These are phyloP conservation scores for Podarcis siculus DNA, from an alignment of 2,797 vertebrate genomes.

Conservation along the genomic window DNA sequence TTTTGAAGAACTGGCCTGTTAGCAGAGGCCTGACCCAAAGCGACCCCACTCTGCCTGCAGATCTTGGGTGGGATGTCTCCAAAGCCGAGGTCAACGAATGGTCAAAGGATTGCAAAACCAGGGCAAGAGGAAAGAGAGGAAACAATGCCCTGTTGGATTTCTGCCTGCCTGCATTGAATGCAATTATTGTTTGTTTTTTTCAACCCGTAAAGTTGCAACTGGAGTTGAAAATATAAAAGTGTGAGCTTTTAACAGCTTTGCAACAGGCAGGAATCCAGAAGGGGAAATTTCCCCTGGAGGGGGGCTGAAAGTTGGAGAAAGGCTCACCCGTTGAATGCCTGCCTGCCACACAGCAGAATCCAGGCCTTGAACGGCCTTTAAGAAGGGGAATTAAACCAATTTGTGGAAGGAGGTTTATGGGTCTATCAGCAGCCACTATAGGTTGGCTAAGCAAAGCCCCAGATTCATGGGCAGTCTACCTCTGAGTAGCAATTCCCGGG, in stretches of 20 bases:
- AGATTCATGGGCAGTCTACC: not conserved
- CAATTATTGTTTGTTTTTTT: not conserved
- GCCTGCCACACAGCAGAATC: not conserved
- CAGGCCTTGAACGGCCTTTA: too few species aligned
- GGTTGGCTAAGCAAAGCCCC: too few species aligned
- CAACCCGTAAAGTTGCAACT: not conserved
- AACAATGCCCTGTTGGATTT: not conserved
- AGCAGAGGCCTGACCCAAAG: constrained; percentile 25
- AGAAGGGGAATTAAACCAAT: too few species aligned
- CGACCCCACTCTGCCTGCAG: constrained; percentile 27
- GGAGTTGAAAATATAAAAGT: not conserved
- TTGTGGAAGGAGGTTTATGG: too few species aligned
- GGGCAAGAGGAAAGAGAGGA: not conserved
- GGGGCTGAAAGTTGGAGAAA: not conserved
- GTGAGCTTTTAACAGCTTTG: not conserved
- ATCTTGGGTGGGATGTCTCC: constrained; percentile 35
- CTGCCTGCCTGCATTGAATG: not conserved
- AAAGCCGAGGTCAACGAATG: constrained; percentile 38
- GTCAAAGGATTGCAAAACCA: constrained; percentile 35
- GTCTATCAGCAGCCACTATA: too few species aligned
- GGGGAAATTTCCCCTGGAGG: not conserved
- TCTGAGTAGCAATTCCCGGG: not conserved
- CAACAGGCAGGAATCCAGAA: not conserved
- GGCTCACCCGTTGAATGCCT: not conserved
- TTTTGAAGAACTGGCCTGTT: constrained; percentile 32